These are phyloP conservation scores for Heteromurus nitidus DNA, from an alignment of 2,888 invertebrate species.

Conservation along the genomic window DNA sequence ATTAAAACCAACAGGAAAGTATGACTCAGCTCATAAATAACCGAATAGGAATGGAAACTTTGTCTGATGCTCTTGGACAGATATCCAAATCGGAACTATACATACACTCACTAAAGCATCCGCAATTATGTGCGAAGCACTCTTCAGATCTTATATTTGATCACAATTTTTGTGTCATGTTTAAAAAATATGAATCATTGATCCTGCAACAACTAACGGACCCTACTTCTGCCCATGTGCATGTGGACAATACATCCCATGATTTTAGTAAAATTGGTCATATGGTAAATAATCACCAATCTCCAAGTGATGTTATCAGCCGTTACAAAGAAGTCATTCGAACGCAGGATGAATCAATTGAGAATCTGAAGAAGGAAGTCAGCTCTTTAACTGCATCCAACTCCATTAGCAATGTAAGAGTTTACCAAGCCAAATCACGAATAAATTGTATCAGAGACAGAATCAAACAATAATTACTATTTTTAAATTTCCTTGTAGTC, in stretches of 20 bases:
- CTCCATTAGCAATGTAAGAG: conserved; percentile 68
- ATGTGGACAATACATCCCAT: conserved; percentile 43
- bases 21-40: conserved; percentile 89
- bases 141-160: conserved; percentile 90
- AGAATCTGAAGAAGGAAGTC: conserved; percentile 69
- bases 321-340: conserved; percentile 72
- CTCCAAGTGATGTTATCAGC: conserved; percentile 73
- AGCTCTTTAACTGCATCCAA: conserved; percentile 58
- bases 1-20: conserved; percentile 78
- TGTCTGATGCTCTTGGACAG: conserved; percentile 88
- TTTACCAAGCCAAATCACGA: too few species aligned
- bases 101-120: conserved; percentile 93
- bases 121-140: conserved; percentile 87
- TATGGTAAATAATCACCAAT: conserved; percentile 71
- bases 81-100: conserved; percentile 93
- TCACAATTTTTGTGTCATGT: conserved; percentile 94
- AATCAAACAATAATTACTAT: background rate
- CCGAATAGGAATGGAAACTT: conserved; percentile 92
- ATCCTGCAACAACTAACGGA: conserved; percentile 71
- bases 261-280: conserved; percentile 68
- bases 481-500: conserved; percentile 35
- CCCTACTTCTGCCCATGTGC: conserved; percentile 51
- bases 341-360: conserved; percentile 71
- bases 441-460: too few species aligned
- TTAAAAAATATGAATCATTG: conserved; percentile 79